These are phyloP conservation scores for Sebastes hubbsi DNA, from an alignment of 2,797 vertebrate genomes.

Conservation along the genomic window DNA sequence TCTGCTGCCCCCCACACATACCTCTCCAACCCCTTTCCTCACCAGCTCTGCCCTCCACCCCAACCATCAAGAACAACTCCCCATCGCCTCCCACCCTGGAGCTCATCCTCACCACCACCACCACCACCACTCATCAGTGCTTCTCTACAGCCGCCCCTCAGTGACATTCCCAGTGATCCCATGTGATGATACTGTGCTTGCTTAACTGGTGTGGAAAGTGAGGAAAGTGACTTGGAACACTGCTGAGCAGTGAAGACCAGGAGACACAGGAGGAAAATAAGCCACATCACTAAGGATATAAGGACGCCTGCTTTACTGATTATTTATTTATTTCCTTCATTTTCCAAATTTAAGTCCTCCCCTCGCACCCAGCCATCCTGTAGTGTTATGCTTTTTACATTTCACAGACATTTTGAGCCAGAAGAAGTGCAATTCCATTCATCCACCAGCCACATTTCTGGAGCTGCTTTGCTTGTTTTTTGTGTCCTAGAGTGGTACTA, in stretches of 20 bases:
- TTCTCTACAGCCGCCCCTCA: slow-evolving; percentile 61
- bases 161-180: slow-evolving; percentile 54
- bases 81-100: slow-evolving; percentile 26
- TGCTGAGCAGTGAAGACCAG: slow-evolving; percentile 76
- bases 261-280: slow-evolving; percentile 33
- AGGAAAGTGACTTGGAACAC: slow-evolving; percentile 66
- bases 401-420: slow-evolving; percentile 78
- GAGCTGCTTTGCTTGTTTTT: slow-evolving; percentile 82
- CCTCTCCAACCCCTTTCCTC: slow-evolving; percentile 65
- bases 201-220: slow-evolving; percentile 51
- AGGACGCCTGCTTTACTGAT: slow-evolving; percentile 62
- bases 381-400: slow-evolving; percentile 58
- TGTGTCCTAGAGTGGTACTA: slow-evolving; percentile 88
- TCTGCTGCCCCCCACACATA: slow-evolving; percentile 65
- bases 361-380: slow-evolving; percentile 25
- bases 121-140: slow-evolving; percentile 36
- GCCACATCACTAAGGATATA: slow-evolving; percentile 52
- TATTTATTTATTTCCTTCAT: slow-evolving; percentile 79
- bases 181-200: slow-evolving; percentile 60
- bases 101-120: slow-evolving; percentile 9
- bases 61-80: slow-evolving; percentile 53
- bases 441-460: slow-evolving; percentile 74
- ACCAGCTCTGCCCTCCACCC: slow-evolving; percentile 64
- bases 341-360: slow-evolving; percentile 26
- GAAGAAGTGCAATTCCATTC: slow-evolving; percentile 80